Base-by-base conservation (phyloP, 2,113 vertebrate species). In the Ornithorhynchus anatinus region DNA sequence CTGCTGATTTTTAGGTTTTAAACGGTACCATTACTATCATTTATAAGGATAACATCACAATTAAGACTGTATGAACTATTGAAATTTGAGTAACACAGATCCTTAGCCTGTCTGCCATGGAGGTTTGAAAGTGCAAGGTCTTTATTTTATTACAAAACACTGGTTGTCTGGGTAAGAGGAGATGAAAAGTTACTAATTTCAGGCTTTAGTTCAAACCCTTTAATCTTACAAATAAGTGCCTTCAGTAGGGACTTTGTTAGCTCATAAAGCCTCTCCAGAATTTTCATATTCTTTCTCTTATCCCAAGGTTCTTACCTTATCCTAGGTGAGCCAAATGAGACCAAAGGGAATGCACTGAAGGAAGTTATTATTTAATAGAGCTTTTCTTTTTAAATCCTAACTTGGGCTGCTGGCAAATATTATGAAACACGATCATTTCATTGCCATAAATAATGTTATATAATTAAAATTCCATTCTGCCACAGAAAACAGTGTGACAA, bases 401-500 rank as follows among this genome's bases (percentile, higher is more conserved):
- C 87, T 35, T 0, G 33, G 54, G n/a, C 67, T 59, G 59, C 29
- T 56, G 73, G 88, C 86, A 88, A 82, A 80, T 13, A 8, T 57
- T 10, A 40, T 0, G 45, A 61, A 77, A 65, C 6, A 33, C 1
- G 2, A 84, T 86, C 59, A 1, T 77, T 80, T 23, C 48, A 10
- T 32, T 9, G 48, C 82, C 44, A 74, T 90, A 91, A 91, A 91
- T 90, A 92, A 91, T 36, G 86, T 78, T 50, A 39, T 43, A 70
- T 89, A 70, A 90, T 92, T 93, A 91, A 91, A 91, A 89, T 91
- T 88, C 82, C 81, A 74, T 70, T 83, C 81, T 56, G 66, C 73
- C 54, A 29, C 69, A 45, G 82, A 69, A 60, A 89, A 43, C 66
- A 51, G 77, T 65, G 88, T 92, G 91, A 92, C 84, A 93, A 92